Percentiles rank a stretch among this genome's conserved stretches.
These are phyloP conservation scores for Rhodophaea formosa DNA, from an alignment of 2,888 invertebrate genomes.

Conservation along the genomic window DNA sequence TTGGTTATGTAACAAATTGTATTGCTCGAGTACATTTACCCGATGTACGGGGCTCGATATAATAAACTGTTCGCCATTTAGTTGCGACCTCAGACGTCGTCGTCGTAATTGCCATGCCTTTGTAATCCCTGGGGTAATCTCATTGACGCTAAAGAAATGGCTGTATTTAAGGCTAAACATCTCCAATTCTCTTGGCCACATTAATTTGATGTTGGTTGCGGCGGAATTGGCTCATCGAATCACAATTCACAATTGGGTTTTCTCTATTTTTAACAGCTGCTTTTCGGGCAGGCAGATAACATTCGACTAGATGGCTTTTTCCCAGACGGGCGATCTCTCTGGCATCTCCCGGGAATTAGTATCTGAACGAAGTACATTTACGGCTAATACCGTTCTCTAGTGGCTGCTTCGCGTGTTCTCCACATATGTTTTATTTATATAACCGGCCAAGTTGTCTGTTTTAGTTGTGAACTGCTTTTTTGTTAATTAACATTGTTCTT, in stretches of 20 bases:
- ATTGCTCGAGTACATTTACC: constrained; percentile 41
- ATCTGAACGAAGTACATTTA: constrained; percentile 37
- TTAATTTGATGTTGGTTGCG: constrained; percentile 18
- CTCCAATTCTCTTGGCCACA: constrained; percentile 27
- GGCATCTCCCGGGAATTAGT: constrained; percentile 31
- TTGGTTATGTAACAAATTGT: constrained; percentile 53
- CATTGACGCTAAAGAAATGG: constrained; percentile 48
- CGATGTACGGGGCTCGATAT: constrained; percentile 36
- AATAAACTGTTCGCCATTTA: constrained; percentile 49
- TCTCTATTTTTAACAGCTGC: neutral
- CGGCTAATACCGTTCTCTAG: constrained; percentile 31
- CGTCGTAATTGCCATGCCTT: constrained; percentile 43
- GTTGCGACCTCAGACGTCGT: constrained; percentile 44
- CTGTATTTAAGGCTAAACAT: constrained; percentile 45
- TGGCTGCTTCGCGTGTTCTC: constrained; percentile 37
- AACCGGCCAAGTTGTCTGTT: constrained; percentile 31
- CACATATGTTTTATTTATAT: constrained; percentile 42
- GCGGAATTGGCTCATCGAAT: constrained; percentile 6
- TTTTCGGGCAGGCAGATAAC: constrained; percentile 15
- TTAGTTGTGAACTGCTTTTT: constrained; percentile 29
- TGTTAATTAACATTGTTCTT: constrained; percentile 35
- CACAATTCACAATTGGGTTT: neutral
- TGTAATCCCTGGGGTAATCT: constrained; percentile 52
- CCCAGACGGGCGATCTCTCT: constrained; percentile 35
- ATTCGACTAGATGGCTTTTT: constrained; percentile 27